phyloP scores from a whole-genome alignment of 2,888 invertebrate genomes.

The Iphiclides podalirius region DNA sequence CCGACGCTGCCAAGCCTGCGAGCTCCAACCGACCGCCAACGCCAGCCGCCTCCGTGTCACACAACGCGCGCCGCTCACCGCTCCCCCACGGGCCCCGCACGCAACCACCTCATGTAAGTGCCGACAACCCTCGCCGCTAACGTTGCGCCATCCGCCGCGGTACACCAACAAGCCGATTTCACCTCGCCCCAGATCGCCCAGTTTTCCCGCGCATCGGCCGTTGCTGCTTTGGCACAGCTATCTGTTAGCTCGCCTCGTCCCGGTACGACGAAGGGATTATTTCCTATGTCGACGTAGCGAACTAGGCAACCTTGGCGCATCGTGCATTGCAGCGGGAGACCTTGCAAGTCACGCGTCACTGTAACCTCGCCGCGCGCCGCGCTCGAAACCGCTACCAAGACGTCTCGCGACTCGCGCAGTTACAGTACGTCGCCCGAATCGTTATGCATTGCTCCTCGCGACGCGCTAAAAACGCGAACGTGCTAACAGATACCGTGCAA shows the following conservation, averaged over 20 bases:
- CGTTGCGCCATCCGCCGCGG: not conserved
- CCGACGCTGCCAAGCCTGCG: conserved; percentile 42
- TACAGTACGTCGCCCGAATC: conserved; percentile 34
- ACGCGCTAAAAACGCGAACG: not conserved
- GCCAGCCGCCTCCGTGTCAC: conserved; percentile 33
- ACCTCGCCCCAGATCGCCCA: conserved; percentile 40
- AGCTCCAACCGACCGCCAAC: conserved; percentile 35
- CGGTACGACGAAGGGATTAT: conserved; percentile 32
- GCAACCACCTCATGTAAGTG: conserved; percentile 36
- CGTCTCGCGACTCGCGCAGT: conserved; percentile 46
- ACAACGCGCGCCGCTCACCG: conserved; percentile 39
- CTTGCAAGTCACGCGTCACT: conserved; percentile 81
- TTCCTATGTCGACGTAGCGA: conserved; percentile 52
- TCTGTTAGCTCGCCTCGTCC: not conserved
- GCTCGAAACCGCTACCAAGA: conserved; percentile 61
- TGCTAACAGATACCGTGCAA: conserved; percentile 32
- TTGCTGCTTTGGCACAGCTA: not conserved
- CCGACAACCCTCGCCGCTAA: conserved; percentile 26
- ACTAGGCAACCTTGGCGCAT: conserved; percentile 78
- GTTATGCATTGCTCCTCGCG: conserved; percentile 49
- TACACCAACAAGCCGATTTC: conserved; percentile 52
- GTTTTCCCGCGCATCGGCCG: conserved; percentile 17
- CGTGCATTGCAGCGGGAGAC: conserved; percentile 79
- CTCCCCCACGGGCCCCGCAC: conserved; percentile 38
- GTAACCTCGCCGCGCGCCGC: conserved; percentile 77